phyloP scores from a whole-genome alignment of 2,888 invertebrate species.

The Gandaritis pyraliata region DNA sequence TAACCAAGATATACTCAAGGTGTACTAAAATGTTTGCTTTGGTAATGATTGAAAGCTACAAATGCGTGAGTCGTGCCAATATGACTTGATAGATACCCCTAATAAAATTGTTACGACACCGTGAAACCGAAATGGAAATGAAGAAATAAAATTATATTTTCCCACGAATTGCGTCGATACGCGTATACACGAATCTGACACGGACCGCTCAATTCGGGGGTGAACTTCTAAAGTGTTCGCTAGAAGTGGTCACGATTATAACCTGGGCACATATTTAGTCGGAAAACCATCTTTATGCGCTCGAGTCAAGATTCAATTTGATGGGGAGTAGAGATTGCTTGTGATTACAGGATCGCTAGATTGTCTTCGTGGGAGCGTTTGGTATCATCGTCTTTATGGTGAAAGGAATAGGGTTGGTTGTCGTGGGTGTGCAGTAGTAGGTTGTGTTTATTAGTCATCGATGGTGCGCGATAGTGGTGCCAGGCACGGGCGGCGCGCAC shows the following conservation, averaged over 20 bases:
- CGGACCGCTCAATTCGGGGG: conserved; percentile 81
- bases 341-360: conserved; percentile 62
- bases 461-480: conserved; percentile 82
- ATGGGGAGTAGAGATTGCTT: conserved; percentile 53
- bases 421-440: conserved; percentile 41
- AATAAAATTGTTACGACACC: conserved; percentile 54
- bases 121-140: conserved; percentile 61
- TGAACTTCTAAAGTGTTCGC: conserved; percentile 79
- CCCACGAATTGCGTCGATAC: conserved; percentile 72
- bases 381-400: conserved; percentile 33
- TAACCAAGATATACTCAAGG: too few relatives aligned
- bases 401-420: conserved; percentile 32
- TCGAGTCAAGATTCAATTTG: conserved; percentile 51
- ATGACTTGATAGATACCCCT: conserved; percentile 31
- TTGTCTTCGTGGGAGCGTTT: conserved; percentile 40
- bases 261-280: conserved; percentile 48
- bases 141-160: conserved; percentile 72
- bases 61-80: conserved; percentile 31
- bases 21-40: neutral
- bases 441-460: conserved; percentile 81
- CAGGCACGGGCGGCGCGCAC: conserved; percentile 82
- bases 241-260: conserved; percentile 81
- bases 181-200: conserved; percentile 71
- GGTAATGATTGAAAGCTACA: conserved; percentile 2
- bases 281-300: conserved; percentile 54